These are phyloP conservation scores for Apodemia zela DNA, from an alignment of 2,888 invertebrate species.

Conservation along the genomic window DNA sequence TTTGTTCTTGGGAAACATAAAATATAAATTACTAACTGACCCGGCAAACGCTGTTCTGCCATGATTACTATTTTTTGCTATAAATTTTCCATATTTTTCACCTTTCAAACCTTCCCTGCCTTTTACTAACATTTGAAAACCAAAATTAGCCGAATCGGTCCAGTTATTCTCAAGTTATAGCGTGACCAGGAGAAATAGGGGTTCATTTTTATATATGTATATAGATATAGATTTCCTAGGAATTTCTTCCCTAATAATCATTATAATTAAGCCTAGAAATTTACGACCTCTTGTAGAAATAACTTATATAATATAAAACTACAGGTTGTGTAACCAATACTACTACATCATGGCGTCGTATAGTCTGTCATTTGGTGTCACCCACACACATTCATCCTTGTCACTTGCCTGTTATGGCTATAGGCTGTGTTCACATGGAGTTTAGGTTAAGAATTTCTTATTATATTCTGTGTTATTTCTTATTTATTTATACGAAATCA, in stretches of 20 bases:
- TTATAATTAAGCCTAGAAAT: not conserved
- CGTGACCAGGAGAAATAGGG: too few species aligned
- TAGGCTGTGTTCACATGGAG: conserved; percentile 1
- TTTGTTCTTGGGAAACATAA: not conserved
- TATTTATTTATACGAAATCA: not conserved
- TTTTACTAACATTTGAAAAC: too few species aligned
- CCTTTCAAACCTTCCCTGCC: too few species aligned
- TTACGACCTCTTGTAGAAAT: not conserved
- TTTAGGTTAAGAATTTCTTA: not conserved
- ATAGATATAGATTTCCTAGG: not conserved
- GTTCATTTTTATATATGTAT: too few species aligned
- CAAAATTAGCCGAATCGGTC: too few species aligned
- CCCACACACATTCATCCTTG: conserved; percentile 1
- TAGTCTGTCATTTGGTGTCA: conserved; percentile 17
- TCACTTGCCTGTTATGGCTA: not conserved
- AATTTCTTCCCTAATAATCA: not conserved
- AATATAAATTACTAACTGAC: too few species aligned
- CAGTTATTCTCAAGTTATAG: too few species aligned
- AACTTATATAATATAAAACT: conserved; percentile 11
- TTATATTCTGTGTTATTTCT: too few species aligned
- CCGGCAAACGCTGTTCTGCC: too few species aligned
- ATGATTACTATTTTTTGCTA: too few species aligned
- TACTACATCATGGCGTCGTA: conserved; percentile 18
- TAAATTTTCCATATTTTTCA: too few species aligned
- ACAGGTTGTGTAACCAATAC: conserved; percentile 12